Base-by-base conservation (phyloP, 2,113 vertebrate species). In the Equus quagga region DNA sequence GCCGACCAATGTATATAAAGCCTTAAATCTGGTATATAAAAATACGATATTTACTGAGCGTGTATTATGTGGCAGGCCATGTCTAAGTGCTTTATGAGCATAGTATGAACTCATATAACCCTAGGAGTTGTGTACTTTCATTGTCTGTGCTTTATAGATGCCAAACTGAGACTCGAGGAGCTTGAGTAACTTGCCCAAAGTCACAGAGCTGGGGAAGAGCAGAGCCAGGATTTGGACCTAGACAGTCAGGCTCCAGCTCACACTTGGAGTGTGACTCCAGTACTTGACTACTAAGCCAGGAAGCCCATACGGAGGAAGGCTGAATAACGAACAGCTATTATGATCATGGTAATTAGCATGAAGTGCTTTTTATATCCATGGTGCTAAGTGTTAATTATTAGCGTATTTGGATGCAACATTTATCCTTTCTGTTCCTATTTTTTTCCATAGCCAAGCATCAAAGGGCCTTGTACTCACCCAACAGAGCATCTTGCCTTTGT, bases 321-420 rank as follows among this genome's bases (percentile, higher is more conserved):
- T 91, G 83, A 93, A 95, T 83, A 89, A 80, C 93, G 89, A 98
- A 89, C 33, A 96, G 82, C 89, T 91, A 95, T 91, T 97, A 80
- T 82, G 87, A 92, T 97, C 73, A 93, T 91, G 96, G 79, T 96
- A 86, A 95, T 96, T 97, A 98, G 94, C 79, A 86, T 96, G 96
- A 96, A 98, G 89, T 93, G 89, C 96, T 98, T 98, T 98, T 98
- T 96, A 96, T 97, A 96, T 96, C 97, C 89, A 62, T 93, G 69
- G 70, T 89, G 93, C 95, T 97, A 96, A 96, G 93, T 96, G 97
- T 98, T 98, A 97, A 98, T 98, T 98, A 98, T 96, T 98, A 98
- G 97, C 49, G 11, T 96, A 90, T 97, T 98, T 98, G 92, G 89
- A 97, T 87, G 95, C 94, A 96, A 95, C 69, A 14, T 96, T 95